Conservation (phyloP, 2,888 invertebrate species). For the Hoplodrina blanda region DNA sequence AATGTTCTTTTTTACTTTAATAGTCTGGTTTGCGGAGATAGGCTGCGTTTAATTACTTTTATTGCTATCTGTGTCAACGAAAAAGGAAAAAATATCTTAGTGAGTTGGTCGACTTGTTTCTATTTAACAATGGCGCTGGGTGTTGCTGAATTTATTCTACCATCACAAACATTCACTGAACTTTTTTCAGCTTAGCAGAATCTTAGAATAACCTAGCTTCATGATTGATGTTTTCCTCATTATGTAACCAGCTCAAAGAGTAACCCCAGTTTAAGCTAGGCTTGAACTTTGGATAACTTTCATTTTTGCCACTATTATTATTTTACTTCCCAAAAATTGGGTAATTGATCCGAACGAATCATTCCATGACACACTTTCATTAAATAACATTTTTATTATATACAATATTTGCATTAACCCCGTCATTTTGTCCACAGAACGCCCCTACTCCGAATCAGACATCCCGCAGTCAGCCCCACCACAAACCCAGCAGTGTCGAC, state of each 20-base stretch:
- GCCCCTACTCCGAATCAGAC: constrained; percentile 86
- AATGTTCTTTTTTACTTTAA: constrained; percentile 52
- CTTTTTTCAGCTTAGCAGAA: neutral
- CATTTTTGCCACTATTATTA: no score
- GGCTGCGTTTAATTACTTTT: constrained; percentile 38
- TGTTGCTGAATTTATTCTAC: neutral
- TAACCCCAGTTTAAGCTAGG: no score
- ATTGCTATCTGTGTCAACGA: constrained; percentile 11
- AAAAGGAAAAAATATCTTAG: neutral
- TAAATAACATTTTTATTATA: no score
- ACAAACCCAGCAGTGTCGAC: constrained; percentile 75
- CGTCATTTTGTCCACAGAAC: constrained; percentile 74
- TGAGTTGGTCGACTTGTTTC: no score
- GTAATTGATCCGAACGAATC: no score
- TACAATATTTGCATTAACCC: neutral
- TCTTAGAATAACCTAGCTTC: rapidly evolving
- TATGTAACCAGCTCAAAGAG: no score
- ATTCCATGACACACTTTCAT: no score
- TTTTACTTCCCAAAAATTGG: no score
- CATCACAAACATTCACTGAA: neutral
- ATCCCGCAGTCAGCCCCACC: constrained; percentile 73
- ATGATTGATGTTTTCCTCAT: neutral
- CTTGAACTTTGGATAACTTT: no score
- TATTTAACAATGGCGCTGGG: no score
- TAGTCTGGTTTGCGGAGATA: constrained; percentile 36